Conservation (phyloP, 1,140 invertebrate genomes). For the Samia ricini region DNA sequence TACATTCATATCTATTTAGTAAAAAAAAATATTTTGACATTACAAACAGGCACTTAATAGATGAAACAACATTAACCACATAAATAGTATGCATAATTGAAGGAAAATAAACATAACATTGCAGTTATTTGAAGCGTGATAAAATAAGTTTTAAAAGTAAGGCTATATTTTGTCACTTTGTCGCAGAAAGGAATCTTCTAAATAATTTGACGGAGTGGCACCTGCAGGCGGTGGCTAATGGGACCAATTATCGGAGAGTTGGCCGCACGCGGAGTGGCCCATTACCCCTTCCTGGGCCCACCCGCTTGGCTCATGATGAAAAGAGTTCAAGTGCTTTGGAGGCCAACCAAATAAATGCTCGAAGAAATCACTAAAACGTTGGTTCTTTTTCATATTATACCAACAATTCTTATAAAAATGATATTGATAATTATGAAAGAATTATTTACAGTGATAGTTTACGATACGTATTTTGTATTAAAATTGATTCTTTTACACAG, state of each 20-base stretch:
- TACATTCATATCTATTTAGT: no score
- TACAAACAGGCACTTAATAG: no score
- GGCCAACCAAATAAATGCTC: not conserved
- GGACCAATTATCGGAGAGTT: slow-evolving; percentile 53
- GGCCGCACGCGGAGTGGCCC: slow-evolving; percentile 33
- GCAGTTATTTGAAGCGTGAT: no score
- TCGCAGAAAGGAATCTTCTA: slow-evolving; percentile 29
- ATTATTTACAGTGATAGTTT: no score
- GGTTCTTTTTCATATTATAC: not conserved
- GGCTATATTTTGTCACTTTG: not conserved
- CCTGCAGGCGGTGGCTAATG: slow-evolving; percentile 53
- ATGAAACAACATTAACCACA: no score
- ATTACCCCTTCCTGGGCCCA: slow-evolving; percentile 30
- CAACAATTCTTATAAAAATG: not conserved
- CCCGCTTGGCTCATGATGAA: slow-evolving; percentile 31
- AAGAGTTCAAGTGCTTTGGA: slow-evolving; percentile 32
- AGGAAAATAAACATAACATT: no score
- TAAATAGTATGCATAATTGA: no score
- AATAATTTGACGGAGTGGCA: slow-evolving; percentile 44
- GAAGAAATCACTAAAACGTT: slow-evolving; percentile 1
- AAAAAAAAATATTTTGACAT: no score
- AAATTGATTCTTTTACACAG: no score
- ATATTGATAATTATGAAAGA: not conserved
- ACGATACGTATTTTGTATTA: no score
- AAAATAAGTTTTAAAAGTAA: not conserved